A percentile compares a stretch with the other conserved stretches of the same genome.
These are phyloP conservation scores for Hippocampus guttulatus DNA, from an alignment of 2,113 vertebrate species.

Conservation along the genomic window DNA sequence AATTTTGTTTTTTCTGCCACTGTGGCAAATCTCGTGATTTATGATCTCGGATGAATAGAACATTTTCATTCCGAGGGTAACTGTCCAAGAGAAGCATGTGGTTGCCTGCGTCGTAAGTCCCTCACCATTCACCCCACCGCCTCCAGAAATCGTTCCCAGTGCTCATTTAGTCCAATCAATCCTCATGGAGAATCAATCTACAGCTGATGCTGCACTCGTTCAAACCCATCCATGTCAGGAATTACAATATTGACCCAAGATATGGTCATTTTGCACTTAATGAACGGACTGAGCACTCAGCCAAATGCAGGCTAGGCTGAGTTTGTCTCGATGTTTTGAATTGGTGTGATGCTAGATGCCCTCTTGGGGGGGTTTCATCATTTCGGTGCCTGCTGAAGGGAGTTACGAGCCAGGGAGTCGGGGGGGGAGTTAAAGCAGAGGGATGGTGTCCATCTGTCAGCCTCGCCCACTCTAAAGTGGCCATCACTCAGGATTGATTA, in stretches of 20 bases:
- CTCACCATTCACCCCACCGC: slow-evolving; percentile 2
- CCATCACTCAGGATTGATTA: slow-evolving; percentile 71
- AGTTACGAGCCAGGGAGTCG: slow-evolving; percentile 38
- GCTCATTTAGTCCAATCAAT: slow-evolving; percentile 63
- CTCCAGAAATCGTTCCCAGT: slow-evolving; percentile 36
- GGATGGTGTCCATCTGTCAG: slow-evolving; percentile 66
- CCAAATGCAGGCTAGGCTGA: background rate
- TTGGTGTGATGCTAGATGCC: slow-evolving; percentile 22
- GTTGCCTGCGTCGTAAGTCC: slow-evolving; percentile 30
- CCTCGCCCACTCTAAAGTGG: slow-evolving; percentile 59
- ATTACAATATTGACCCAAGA: slow-evolving; percentile 25
- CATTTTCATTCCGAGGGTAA: slow-evolving; percentile 19
- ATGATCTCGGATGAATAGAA: slow-evolving; percentile 23
- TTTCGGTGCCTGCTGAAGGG: slow-evolving; percentile 26
- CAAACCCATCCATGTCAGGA: slow-evolving; percentile 37
- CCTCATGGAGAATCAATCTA: slow-evolving; percentile 59
- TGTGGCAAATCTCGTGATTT: slow-evolving; percentile 31
- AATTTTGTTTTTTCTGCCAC: slow-evolving; percentile 24
- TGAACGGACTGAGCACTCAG: slow-evolving; percentile 24
- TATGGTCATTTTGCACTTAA: slow-evolving; percentile 19
- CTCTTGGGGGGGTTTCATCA: slow-evolving; percentile 4
- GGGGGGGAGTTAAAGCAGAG: slow-evolving; percentile 59
- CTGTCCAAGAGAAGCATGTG: slow-evolving; percentile 26
- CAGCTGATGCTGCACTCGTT: slow-evolving; percentile 55
- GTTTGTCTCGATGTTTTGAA: slow-evolving; percentile 4